Conservation (phyloP, 2,797 vertebrate genomes). For the Gambusia yucatana region DNA sequence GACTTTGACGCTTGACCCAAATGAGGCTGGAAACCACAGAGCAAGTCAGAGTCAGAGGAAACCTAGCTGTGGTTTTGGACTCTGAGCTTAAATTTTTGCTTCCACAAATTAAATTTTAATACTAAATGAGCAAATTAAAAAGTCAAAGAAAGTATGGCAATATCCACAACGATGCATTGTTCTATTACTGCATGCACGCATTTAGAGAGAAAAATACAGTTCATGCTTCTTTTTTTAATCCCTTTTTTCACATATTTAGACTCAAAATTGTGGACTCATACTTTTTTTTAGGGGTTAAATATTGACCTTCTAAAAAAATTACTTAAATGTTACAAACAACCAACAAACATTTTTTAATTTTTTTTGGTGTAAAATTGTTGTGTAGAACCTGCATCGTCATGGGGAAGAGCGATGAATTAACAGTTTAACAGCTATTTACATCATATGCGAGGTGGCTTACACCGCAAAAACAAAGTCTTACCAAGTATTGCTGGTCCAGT, state of each 20-base stretch:
- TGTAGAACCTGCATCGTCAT: background rate
- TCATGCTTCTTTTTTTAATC: background rate
- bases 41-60: background rate
- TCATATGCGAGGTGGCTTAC: too few relatives aligned
- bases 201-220: background rate
- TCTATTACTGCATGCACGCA: background rate
- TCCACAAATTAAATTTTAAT: background rate
- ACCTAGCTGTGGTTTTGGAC: background rate
- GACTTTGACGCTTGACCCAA: background rate
- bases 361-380: background rate
- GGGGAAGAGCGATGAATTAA: background rate
- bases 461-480: too few relatives aligned
- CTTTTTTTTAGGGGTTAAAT: background rate
- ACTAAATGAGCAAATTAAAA: background rate
- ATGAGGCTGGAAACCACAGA: background rate
- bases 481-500: too few relatives aligned
- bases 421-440: background rate
- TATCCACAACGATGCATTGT: background rate
- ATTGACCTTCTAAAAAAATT: background rate
- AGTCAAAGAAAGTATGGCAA: too few relatives aligned
- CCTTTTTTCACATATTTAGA: background rate
- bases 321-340: background rate
- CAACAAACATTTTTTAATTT: background rate
- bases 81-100: background rate
- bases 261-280: background rate